Conservation (phyloP, 1,140 invertebrate species). For the Hydropsyche tenuis region DNA sequence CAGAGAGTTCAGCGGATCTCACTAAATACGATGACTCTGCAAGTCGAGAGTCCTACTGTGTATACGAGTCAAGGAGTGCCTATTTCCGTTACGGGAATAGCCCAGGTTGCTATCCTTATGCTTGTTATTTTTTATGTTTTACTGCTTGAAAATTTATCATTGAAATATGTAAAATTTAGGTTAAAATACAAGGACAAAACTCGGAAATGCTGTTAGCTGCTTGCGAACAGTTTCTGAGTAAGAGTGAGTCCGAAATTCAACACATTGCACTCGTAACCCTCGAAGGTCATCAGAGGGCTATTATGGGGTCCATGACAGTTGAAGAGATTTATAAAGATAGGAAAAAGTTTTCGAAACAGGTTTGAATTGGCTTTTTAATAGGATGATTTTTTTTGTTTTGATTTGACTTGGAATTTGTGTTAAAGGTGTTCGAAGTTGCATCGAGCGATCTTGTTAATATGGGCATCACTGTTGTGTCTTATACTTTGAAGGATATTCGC, state of each 20-base stretch:
- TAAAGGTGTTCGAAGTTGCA: conserved; percentile 86
- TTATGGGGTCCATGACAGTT: conserved; percentile 99
- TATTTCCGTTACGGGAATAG: conserved; percentile 96
- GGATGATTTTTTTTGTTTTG: conserved; percentile 1
- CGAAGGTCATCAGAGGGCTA: conserved; percentile 96
- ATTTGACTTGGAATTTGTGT: conserved; percentile 7
- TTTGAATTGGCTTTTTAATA: conserved; percentile 6
- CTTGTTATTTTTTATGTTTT: background rate
- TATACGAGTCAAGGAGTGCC: conserved; percentile 97
- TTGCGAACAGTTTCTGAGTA: conserved; percentile 96
- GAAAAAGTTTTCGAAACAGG: conserved; percentile 97
- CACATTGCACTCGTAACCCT: conserved; percentile 94
- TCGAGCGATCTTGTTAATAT: conserved; percentile 97
- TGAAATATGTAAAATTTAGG: conserved; percentile 62
- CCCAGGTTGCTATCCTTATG: conserved; percentile 71
- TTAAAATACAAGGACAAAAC: conserved; percentile 97
- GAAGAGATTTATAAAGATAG: conserved; percentile 99
- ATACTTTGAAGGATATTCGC: conserved; percentile 96
- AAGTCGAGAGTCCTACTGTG: conserved; percentile 89
- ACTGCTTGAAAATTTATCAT: background rate
- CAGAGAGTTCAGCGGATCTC: conserved; percentile 96
- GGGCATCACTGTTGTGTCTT: conserved; percentile 98
- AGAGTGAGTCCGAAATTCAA: conserved; percentile 87
- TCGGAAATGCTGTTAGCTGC: conserved; percentile 96
- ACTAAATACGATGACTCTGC: conserved; percentile 95